Conservation (phyloP, 92 coral and sea anemone genomes). For the Plumapathes pennacea region DNA sequence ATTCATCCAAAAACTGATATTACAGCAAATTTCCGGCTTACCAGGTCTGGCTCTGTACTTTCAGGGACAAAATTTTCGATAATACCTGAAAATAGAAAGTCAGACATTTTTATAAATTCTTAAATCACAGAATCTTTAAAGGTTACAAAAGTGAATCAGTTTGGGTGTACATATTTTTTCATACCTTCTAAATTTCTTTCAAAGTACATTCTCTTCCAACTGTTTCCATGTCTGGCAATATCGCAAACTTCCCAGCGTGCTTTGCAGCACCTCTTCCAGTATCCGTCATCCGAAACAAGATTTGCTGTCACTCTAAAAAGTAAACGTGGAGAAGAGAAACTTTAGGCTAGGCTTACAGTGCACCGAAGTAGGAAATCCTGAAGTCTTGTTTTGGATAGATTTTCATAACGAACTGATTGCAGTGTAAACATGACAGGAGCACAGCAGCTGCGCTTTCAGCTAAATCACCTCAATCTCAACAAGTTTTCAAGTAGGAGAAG, state of each 20-base stretch:
- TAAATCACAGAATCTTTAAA: background rate
- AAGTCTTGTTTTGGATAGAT: too few species aligned
- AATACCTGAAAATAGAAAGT: constrained; percentile 53
- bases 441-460: too few species aligned
- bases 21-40: constrained; percentile 31
- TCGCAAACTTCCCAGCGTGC: constrained; percentile 98
- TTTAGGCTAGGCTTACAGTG: background rate
- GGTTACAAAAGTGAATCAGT: background rate
- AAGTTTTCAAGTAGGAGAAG: too few species aligned
- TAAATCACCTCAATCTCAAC: too few species aligned
- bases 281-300: constrained; percentile 88
- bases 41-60: constrained; percentile 81
- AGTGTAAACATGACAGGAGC: background rate
- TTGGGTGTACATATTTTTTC: background rate
- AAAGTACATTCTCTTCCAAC: constrained; percentile 99
- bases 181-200: constrained; percentile 95
- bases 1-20: background rate
- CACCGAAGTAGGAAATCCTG: too few species aligned
- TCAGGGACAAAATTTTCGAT: constrained; percentile 96
- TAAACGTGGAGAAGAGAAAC: too few species aligned
- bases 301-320: constrained; percentile 79
- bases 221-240: constrained; percentile 80
- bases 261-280: constrained; percentile 96
- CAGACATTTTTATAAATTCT: background rate
- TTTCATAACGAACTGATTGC: background rate